Evolutionary conservation across 2,888 invertebrate species (phyloP), one percentile per base, ranked within the genome.

Genomic region (Macropis europaea): DNA sequence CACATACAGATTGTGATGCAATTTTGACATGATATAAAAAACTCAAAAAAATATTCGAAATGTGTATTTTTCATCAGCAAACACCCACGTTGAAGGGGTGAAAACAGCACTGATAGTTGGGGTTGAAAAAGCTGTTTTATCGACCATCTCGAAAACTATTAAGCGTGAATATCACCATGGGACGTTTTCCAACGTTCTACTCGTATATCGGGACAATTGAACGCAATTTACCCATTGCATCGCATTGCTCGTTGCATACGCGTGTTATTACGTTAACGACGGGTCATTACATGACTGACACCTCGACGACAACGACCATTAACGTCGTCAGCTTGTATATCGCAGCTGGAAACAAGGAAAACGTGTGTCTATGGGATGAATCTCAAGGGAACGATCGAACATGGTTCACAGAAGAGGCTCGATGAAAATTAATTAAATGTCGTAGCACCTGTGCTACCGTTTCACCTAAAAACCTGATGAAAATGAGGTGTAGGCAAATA

Each of bases 151-250:
- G n/a, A n/a, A n/a, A n/a, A n/a, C n/a, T n/a, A n/a, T n/a, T n/a
- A n/a, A n/a, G n/a, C n/a, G n/a, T n/a, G n/a, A n/a, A n/a, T 13
- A 17, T 17, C 5, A 1, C 17, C 38, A 53, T 26, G 36, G 43
- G 22, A 32, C 62, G 9, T 28, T 43, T 48, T 61, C 34, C 15
- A 32, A 28, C 48, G 47, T 4, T n/a, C 47, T 17, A 61, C n/a
- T n/a, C n/a, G n/a, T n/a, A n/a, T n/a, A 72, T 59, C 54, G 43
- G 24, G 43, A 34, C 63, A 70, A 60, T 63, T 50, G 43, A 26
- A 22, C 30, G 52, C 36, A 73, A 69, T 69, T 69, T 64, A 52
- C 59, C 54, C 50, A 40, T 64, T 38, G 56, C 60, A 62, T 50
- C 34, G 56, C 60, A 62, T 50, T 24, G 26, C 3, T 28, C 13